Conservation (phyloP, 2,888 invertebrate species). For the Tanytarsus gracilentus region DNA sequence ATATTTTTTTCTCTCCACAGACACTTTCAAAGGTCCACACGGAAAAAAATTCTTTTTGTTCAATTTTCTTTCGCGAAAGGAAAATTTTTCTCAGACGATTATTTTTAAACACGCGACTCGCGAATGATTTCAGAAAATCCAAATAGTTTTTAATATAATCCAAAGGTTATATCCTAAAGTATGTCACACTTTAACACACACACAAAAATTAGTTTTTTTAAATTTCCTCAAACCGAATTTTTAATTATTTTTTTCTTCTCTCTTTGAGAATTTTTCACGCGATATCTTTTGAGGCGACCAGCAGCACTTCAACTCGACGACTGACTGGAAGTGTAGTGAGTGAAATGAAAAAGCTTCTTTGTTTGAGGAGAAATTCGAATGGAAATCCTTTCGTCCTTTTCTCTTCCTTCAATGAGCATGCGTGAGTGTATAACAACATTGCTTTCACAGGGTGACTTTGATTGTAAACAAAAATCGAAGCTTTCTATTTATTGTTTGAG, state of each 20-base stretch:
- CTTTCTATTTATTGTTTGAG: background rate
- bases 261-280: background rate
- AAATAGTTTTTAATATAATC: no score
- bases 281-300: background rate
- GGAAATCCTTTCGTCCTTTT: background rate
- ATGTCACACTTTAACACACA: no score
- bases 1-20: no score
- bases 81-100: no score
- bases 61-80: no score
- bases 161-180: no score
- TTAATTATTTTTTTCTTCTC: background rate
- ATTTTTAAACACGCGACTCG: no score
- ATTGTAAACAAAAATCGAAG: background rate
- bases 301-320: slow-evolving; percentile 26
- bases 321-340: slow-evolving; percentile 16
- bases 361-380: background rate
- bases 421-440: background rate
- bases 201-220: no score
- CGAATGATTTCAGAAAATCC: no score
- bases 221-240: slow-evolving; percentile 1
- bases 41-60: no score
- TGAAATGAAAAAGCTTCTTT: background rate
- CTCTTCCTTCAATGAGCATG: background rate
- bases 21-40: no score
- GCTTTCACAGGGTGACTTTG: background rate